These are phyloP conservation scores for Macheiramphus alcinus DNA, from an alignment of 2,113 vertebrate species.

Conservation along the genomic window DNA sequence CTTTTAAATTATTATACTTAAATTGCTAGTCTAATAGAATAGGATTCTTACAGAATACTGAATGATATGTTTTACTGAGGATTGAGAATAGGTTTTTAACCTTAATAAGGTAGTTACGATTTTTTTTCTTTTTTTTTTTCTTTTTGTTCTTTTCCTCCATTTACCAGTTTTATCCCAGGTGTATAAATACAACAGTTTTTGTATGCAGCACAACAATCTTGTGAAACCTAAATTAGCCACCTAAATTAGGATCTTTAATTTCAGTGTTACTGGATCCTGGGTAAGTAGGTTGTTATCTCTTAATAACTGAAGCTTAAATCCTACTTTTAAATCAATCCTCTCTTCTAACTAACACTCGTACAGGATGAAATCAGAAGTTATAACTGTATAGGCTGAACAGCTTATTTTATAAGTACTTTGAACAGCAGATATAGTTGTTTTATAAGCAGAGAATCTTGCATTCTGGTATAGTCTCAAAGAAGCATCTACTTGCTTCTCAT, in stretches of 20 bases:
- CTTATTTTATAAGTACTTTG: neutral
- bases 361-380: neutral
- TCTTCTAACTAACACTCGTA: neutral
- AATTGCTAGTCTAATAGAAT: neutral
- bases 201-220: neutral
- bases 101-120: neutral
- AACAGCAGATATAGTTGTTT: neutral
- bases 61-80: neutral
- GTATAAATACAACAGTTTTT: neutral
- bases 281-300: neutral
- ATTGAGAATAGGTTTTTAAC: neutral
- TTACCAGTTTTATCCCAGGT: neutral
- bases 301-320: conserved; percentile 8
- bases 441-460: neutral
- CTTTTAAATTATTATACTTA: neutral
- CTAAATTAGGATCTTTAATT: conserved; percentile 8
- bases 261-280: neutral
- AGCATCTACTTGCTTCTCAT: neutral
- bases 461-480: neutral
- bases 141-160: neutral
- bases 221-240: neutral
- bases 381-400: neutral
- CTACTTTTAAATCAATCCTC: neutral
- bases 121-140: neutral
- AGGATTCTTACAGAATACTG: neutral